phyloP scores from a whole-genome alignment of 2,797 vertebrate species.

The Meda fulgida region DNA sequence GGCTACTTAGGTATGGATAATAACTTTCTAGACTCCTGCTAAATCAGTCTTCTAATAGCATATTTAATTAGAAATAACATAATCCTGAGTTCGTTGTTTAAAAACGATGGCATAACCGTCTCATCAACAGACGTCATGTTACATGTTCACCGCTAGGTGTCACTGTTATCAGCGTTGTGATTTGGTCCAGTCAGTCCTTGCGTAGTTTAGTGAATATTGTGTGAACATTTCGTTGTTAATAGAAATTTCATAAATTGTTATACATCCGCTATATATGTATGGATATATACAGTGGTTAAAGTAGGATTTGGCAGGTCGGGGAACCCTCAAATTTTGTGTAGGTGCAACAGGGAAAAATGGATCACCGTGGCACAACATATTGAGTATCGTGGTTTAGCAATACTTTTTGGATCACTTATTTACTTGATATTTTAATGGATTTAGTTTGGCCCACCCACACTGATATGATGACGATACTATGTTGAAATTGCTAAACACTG shows the following conservation, averaged over 20 bases:
- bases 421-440: no score
- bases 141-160: neutral
- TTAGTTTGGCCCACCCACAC: no score
- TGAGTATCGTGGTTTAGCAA: no score
- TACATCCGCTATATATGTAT: no score
- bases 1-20: neutral
- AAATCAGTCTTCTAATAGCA: neutral
- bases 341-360: no score
- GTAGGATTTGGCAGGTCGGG: no score
- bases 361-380: no score
- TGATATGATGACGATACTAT: no score
- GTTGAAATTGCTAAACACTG: no score
- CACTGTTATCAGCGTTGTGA: neutral
- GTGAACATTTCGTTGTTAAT: neutral
- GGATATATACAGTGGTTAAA: no score
- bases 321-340: no score
- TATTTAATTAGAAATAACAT: neutral
- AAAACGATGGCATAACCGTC: neutral
- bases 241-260: neutral
- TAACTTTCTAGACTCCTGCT: neutral
- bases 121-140: neutral
- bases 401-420: no score
- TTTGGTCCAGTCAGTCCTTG: neutral
- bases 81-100: neutral
- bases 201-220: neutral